A percentile compares a stretch with the other conserved stretches of the same genome.
phyloP scores from a whole-genome alignment of 2,888 invertebrate species.

The Linyphia triangularis region DNA sequence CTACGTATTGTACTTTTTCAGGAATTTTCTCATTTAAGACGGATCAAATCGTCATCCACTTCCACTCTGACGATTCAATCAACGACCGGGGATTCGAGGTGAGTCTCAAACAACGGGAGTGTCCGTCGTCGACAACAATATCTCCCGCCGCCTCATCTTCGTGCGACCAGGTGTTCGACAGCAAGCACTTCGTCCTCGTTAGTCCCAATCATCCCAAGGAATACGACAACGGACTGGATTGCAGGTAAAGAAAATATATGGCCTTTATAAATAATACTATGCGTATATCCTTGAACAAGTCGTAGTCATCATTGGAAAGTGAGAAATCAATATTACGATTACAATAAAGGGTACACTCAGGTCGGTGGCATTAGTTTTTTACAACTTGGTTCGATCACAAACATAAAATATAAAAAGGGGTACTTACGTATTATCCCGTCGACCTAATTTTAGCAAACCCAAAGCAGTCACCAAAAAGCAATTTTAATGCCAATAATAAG shows the following conservation, averaged over 20 bases:
- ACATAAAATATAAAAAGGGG: no score
- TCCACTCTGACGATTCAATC: constrained; percentile 76
- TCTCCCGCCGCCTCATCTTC: background rate
- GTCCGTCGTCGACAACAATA: constrained; percentile 35
- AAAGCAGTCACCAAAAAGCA: no score
- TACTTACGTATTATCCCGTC: no score
- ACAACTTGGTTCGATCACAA: no score
- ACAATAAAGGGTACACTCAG: no score
- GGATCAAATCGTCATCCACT: constrained; percentile 76
- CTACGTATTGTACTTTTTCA: background rate
- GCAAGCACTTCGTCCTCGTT: constrained; percentile 75
- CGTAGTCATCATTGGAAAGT: background rate
- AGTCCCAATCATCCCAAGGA: constrained; percentile 76
- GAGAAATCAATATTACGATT: no score
- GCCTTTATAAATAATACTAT: no score
- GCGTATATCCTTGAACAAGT: no score
- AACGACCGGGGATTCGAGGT: constrained; percentile 76
- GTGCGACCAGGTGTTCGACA: constrained; percentile 76
- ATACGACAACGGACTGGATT: constrained; percentile 75
- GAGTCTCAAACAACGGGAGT: constrained; percentile 74
- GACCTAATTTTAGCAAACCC: no score
- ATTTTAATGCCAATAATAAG: no score
- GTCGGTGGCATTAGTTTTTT: no score
- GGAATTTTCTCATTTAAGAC: constrained; percentile 75
- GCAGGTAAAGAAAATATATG: no score